Conservation (phyloP, 2,888 invertebrate genomes). For the Diaperis boleti region DNA sequence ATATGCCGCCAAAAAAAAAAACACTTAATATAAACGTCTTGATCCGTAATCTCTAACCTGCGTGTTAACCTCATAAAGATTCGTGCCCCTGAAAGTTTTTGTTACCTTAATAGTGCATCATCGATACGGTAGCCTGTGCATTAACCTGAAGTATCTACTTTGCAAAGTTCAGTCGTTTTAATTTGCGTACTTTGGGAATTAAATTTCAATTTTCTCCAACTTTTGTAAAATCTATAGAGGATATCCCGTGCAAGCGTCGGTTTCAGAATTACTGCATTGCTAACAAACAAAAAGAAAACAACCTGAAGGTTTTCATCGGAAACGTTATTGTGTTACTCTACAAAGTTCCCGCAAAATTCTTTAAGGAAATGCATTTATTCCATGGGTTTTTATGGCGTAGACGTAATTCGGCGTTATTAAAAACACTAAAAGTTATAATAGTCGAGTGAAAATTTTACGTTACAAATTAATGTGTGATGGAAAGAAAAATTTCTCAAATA, state of each 20-base stretch:
- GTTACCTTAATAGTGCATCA: neutral
- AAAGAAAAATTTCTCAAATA: too few relatives aligned
- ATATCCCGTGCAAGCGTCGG: constrained; percentile 1
- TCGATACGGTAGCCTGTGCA: neutral
- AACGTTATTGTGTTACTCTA: neutral
- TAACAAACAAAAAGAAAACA: neutral
- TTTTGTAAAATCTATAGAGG: constrained; percentile 5
- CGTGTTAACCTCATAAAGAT: too few relatives aligned
- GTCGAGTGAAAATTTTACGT: neutral
- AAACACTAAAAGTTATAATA: neutral
- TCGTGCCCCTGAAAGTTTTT: neutral
- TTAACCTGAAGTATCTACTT: neutral
- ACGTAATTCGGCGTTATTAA: neutral
- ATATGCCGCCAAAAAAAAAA: too few relatives aligned
- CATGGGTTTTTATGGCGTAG: neutral
- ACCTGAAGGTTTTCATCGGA: neutral
- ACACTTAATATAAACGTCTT: too few relatives aligned
- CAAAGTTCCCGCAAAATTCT: neutral
- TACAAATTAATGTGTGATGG: neutral
- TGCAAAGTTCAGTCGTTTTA: constrained; percentile 1
- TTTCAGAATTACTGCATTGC: neutral
- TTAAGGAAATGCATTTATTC: neutral
- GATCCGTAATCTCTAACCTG: too few relatives aligned
- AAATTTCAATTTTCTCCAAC: constrained; percentile 7
- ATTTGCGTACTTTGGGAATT: constrained; percentile 1